These are phyloP conservation scores for Marmota monax DNA, from an alignment of 2,113 vertebrate genomes.

Conservation along the genomic window DNA sequence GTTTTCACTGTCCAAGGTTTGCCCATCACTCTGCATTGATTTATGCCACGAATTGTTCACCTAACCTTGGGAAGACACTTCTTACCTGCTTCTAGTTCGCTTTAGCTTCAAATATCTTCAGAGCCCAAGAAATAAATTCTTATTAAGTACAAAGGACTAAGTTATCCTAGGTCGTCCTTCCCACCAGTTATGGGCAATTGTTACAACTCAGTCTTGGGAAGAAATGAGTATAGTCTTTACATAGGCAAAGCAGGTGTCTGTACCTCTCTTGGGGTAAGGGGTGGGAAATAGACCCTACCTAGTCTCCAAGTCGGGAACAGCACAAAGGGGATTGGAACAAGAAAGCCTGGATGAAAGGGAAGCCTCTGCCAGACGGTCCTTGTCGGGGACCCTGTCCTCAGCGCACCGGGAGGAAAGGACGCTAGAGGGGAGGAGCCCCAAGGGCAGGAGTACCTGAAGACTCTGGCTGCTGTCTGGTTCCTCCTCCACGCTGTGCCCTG, in stretches of 20 bases:
- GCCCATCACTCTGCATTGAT: not conserved
- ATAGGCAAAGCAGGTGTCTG: not conserved
- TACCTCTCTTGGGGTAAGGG: not conserved
- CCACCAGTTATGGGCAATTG: not conserved
- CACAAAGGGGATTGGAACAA: not conserved
- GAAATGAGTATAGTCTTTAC: not conserved
- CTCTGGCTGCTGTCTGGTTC: slow-evolving; percentile 91
- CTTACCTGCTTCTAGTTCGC: slow-evolving; percentile 12
- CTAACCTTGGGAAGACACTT: not conserved
- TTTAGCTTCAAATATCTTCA: not conserved
- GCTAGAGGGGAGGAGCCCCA: not conserved
- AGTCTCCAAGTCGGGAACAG: not conserved
- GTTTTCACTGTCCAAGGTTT: not conserved
- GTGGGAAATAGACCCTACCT: not conserved
- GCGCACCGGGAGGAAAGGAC: not conserved
- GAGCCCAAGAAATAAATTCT: slow-evolving; percentile 20
- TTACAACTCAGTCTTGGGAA: not conserved
- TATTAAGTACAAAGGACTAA: slow-evolving; percentile 30
- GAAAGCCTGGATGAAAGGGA: not conserved
- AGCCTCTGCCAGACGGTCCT: not conserved
- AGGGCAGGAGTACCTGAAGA: slow-evolving; percentile 91
- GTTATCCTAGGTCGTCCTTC: slow-evolving; percentile 39
- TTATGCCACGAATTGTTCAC: not conserved
- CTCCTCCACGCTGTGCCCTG: slow-evolving; percentile 92
- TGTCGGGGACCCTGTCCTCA: slow-evolving; percentile 68